Percentiles rank a stretch among this genome's conserved stretches.
Evolutionary conservation across 2,113 vertebrate species (phyloP).

Genomic region (Geococcyx californianus): DNA sequence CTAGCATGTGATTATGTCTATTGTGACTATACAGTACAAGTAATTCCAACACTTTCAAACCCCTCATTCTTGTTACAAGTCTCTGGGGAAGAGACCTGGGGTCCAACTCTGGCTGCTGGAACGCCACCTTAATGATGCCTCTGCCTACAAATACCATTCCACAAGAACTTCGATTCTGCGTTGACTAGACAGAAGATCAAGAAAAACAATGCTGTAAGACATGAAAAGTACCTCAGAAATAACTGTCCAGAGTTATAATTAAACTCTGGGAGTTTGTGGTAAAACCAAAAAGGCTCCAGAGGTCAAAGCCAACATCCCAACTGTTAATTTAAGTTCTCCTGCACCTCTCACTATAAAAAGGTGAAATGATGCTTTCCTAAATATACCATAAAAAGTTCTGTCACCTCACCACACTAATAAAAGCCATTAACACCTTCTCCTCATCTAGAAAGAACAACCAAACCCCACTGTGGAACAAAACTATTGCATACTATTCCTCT

Average conservation of each 20-base stretch:
- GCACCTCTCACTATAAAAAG: neutral
- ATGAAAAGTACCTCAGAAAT: neutral
- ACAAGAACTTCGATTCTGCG: neutral
- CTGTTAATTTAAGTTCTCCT: neutral
- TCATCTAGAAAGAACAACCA: neutral
- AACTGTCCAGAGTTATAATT: neutral
- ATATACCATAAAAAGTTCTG: neutral
- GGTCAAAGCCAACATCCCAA: neutral
- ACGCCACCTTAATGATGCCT: neutral
- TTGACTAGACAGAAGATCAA: neutral
- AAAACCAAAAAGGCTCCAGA: neutral
- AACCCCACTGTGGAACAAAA: neutral
- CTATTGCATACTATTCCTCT: neutral
- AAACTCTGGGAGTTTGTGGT: neutral
- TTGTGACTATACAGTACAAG: rapidly evolving
- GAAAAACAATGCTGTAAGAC: neutral
- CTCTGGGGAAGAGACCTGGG: neutral
- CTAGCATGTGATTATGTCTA: neutral
- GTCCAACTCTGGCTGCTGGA: neutral
- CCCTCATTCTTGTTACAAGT: rapidly evolving
- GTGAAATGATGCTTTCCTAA: neutral
- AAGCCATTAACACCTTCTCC: neutral
- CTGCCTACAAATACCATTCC: rapidly evolving
- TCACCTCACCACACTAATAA: neutral
- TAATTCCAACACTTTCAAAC: neutral